Evolutionary conservation across 1,140 invertebrate species (phyloP), one percentile per base, ranked within the genome.

Genomic region (Muscidifurax raptorellus): DNA sequence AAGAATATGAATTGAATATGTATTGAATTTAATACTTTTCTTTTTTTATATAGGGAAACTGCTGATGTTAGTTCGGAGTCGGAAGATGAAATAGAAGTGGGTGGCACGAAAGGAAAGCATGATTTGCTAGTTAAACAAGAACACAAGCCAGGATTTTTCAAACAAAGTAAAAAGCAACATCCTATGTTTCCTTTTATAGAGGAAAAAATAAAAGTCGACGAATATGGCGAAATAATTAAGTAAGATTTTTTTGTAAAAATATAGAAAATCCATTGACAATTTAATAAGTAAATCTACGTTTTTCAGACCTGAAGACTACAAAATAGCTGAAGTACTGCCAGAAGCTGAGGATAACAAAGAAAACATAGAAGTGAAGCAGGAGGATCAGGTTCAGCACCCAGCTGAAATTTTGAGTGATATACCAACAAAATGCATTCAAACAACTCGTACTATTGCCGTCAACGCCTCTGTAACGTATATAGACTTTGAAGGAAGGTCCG

Each of bases 401-500:
- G 90, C 89, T 93, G 94, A 94, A 92, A 94, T 95, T 86, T 91
- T 95, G 69, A 91, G 94, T 13, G 97, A 98, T 90, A 95, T 97
- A 86, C 97, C 97, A 30, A 98, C 97, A 10, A 99, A 99, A 92
- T 98, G 98, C 91, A 94, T 98, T 5, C 94, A 95, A n/a, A 94
- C 95, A 52, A 95, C 95, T 6, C 95, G 96, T 32, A 95, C 95
- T 0, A 94, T 99, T 25, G 94, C 95, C 81, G 95, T 99, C 0
- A 96, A 96, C 86, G 97, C 97, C 30, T 96, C 96, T 88, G 95
- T 99, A 3, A 96, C 97, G 85, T 99, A 97, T 88, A 99, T 99
- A 83, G 99, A 99, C 93, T 99, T 99, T 92, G 99, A 99, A 92
- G 99, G 99, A 7, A 94, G 99, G 69, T 99, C 98, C 0, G 99